phyloP scores from a whole-genome alignment of 2,113 vertebrate genomes.

The Trachemys scripta region DNA sequence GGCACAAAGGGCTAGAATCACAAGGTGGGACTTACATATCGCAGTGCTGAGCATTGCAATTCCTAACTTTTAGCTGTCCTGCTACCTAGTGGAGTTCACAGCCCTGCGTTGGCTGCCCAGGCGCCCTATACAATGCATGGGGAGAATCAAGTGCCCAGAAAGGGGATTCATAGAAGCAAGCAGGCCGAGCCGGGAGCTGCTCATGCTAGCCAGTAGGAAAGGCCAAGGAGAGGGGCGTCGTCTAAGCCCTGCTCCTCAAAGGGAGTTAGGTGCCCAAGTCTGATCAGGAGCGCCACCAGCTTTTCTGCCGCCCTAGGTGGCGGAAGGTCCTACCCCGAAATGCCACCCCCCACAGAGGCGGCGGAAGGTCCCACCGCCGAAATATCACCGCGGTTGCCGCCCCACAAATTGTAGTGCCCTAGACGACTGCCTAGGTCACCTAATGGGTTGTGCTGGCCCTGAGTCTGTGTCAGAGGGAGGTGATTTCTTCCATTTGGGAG shows the following conservation, averaged over 20 bases:
- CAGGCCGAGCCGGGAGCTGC: background rate
- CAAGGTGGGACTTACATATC: background rate
- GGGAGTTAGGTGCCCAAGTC: background rate
- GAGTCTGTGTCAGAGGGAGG: background rate
- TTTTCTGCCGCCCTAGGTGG: too few species aligned
- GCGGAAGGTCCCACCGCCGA: too few species aligned
- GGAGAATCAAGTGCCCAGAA: background rate
- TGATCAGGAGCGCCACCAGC: background rate
- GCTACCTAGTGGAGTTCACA: background rate
- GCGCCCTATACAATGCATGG: background rate
- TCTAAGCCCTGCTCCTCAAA: background rate
- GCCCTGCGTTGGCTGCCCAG: background rate
- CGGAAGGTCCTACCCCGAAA: too few species aligned
- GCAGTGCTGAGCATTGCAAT: background rate
- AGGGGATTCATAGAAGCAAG: background rate
- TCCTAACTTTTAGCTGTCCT: background rate
- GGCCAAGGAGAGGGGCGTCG: background rate
- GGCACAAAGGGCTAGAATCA: background rate
- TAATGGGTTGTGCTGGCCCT: too few species aligned
- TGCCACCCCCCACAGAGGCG: too few species aligned
- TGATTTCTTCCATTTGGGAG: background rate
- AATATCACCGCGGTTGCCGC: too few species aligned
- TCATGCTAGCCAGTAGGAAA: background rate
- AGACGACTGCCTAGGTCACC: too few species aligned
- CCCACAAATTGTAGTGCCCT: too few species aligned